Percentiles rank a stretch among this genome's conserved stretches.
Evolutionary conservation across 2,797 vertebrate genomes (phyloP).

Genomic region (Rhynchonycteris naso): DNA sequence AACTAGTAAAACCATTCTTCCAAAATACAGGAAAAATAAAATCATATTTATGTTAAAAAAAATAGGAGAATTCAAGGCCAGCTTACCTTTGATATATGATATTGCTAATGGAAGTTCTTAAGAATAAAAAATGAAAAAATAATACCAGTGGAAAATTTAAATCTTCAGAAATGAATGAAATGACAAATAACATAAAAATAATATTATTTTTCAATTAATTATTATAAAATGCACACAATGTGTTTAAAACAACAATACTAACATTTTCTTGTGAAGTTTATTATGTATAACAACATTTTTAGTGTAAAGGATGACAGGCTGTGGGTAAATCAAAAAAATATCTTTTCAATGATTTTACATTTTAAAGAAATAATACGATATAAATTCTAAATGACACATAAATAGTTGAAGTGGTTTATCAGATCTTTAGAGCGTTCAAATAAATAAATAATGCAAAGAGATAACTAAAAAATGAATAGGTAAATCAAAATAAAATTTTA

Average conservation of each 20-base stretch:
- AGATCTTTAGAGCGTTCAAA: background rate
- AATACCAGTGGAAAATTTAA: background rate
- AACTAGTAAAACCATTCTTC: background rate
- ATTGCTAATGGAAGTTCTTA: background rate
- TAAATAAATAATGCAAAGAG: background rate
- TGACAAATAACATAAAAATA: background rate
- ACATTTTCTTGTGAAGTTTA: background rate
- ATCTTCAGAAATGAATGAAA: background rate
- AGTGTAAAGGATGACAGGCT: background rate
- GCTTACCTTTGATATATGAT: background rate
- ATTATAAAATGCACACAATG: background rate
- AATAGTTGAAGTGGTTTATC: background rate
- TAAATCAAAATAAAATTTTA: background rate
- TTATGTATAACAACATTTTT: background rate
- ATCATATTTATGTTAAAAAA: background rate
- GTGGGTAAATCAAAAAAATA: background rate
- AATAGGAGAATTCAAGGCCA: background rate
- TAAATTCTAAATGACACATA: background rate
- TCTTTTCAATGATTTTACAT: background rate
- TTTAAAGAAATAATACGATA: background rate
- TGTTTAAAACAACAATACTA: background rate
- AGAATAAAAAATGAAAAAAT: background rate
- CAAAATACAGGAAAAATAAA: background rate
- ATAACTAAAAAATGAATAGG: background rate
- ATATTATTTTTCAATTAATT: background rate